These are phyloP conservation scores for Biston stratarius DNA, from an alignment of 2,888 invertebrate genomes.

Conservation along the genomic window DNA sequence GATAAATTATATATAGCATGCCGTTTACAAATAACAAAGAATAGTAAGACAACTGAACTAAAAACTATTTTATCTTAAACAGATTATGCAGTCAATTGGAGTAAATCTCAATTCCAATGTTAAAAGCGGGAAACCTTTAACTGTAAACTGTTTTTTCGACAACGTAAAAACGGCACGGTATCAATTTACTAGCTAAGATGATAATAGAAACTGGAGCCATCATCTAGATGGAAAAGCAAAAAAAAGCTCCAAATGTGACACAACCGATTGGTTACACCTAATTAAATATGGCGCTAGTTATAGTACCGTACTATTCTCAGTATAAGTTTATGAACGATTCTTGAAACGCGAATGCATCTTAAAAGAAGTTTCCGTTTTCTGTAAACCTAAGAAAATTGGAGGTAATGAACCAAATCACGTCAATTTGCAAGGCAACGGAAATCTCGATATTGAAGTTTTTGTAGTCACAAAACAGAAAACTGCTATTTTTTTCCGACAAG, in stretches of 20 bases:
- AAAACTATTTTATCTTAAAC: not conserved
- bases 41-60: not conserved
- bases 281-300: conserved; percentile 61
- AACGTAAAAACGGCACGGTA: conserved; percentile 1
- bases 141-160: conserved; percentile 6
- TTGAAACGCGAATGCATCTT: conserved; percentile 62
- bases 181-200: conserved; percentile 10
- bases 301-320: conserved; percentile 52
- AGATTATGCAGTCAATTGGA: not conserved
- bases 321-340: conserved; percentile 60
- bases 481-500: not conserved
- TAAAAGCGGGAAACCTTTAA: conserved; percentile 6
- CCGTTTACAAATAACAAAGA: not conserved
- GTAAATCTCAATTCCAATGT: not conserved
- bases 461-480: not conserved
- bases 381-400: conserved; percentile 42
- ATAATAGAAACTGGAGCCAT: not conserved
- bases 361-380: conserved; percentile 57
- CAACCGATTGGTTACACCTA: conserved; percentile 63
- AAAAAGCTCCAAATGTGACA: conserved; percentile 59
- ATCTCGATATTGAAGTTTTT: conserved; percentile 1
- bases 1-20: conserved; percentile 9
- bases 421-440: conserved; percentile 12
- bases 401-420: conserved; percentile 46
- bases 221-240: conserved; percentile 1